Evolutionary conservation across 2,888 invertebrate genomes (phyloP).

Genomic region (Himalopsyche kuldschensis): DNA sequence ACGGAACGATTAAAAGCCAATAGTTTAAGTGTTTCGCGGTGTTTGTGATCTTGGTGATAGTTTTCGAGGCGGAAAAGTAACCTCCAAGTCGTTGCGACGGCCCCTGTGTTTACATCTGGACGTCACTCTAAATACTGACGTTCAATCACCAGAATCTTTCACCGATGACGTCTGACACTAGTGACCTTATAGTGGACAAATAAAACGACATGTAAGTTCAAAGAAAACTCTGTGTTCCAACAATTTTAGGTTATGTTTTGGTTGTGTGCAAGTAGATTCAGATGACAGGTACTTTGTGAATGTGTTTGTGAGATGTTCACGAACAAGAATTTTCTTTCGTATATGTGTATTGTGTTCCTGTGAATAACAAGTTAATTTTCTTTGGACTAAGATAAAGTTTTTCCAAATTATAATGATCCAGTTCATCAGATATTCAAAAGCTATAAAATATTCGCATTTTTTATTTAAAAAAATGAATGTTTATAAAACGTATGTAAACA

Average conservation of each 20-base stretch:
- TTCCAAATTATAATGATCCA: background rate
- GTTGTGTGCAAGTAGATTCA: slow-evolving; percentile 21
- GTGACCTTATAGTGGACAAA: background rate
- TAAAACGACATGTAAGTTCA: background rate
- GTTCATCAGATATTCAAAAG: background rate
- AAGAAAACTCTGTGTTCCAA: background rate
- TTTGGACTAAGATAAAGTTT: background rate
- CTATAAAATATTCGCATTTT: background rate
- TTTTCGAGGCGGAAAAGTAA: slow-evolving; percentile 32
- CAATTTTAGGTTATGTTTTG: slow-evolving; percentile 40
- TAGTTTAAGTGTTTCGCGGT: slow-evolving; percentile 38
- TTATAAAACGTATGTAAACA: background rate
- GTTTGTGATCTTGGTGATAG: slow-evolving; percentile 43
- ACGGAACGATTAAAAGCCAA: slow-evolving; percentile 45
- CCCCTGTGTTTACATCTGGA: background rate
- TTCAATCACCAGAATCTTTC: background rate
- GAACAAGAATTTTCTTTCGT: background rate
- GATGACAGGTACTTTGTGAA: slow-evolving; percentile 10
- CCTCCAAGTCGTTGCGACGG: slow-evolving; percentile 20
- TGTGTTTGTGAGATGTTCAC: background rate
- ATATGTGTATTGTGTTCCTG: slow-evolving; percentile 29
- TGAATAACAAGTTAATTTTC: slow-evolving; percentile 20
- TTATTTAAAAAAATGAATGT: background rate
- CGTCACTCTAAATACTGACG: background rate
- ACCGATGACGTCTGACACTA: background rate